These are phyloP conservation scores for Formicarius rufipectus DNA, from an alignment of 2,113 vertebrate species.

Conservation along the genomic window DNA sequence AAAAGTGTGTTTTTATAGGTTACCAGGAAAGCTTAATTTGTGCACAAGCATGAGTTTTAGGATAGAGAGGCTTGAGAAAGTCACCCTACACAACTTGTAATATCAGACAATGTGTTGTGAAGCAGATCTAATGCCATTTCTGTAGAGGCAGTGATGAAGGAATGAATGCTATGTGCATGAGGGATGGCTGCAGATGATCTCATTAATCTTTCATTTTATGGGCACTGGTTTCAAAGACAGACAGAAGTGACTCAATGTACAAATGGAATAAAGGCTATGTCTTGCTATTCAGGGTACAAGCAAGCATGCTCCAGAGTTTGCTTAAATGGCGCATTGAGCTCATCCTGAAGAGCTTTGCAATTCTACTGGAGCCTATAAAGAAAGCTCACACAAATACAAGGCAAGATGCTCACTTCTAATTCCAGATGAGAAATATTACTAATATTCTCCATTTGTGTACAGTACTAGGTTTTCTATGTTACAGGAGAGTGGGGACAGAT, in stretches of 20 bases:
- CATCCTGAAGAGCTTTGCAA: neutral
- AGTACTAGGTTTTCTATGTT: neutral
- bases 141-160: constrained; percentile 4
- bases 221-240: constrained; percentile 33
- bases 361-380: neutral
- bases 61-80: neutral
- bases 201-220: constrained; percentile 63
- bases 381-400: neutral
- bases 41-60: neutral
- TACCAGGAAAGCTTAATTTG: neutral
- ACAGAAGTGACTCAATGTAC: neutral
- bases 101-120: constrained; percentile 43
- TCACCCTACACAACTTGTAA: constrained; percentile 4
- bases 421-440: neutral
- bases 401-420: neutral
- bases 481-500: neutral
- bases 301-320: neutral
- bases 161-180: constrained; percentile 18
- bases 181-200: constrained; percentile 8
- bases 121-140: constrained; percentile 40
- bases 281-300: neutral
- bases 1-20: neutral
- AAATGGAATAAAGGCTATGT: neutral
- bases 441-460: neutral
- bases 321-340: constrained; percentile 9